Evolutionary conservation across 1,140 invertebrate species (phyloP).

Genomic region (Bombus sibiricus): DNA sequence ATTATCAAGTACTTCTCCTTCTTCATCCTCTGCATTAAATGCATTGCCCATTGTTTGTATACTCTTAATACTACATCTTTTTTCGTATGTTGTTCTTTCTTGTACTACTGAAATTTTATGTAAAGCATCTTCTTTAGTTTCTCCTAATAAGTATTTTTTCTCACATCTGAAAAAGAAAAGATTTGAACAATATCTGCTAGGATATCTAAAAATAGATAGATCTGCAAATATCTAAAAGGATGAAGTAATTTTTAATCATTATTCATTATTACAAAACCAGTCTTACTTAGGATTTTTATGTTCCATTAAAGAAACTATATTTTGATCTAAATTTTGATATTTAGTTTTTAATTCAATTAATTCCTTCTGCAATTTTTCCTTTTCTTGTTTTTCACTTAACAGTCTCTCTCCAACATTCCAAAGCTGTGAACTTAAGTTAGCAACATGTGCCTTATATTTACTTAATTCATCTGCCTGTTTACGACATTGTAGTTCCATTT

Average conservation of each 20-base stretch:
- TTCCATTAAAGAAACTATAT: slow-evolving; percentile 21
- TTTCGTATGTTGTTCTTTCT: slow-evolving; percentile 74
- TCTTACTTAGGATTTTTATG: slow-evolving; percentile 49
- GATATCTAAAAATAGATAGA: no score
- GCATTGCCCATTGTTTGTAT: slow-evolving; percentile 83
- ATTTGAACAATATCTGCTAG: slow-evolving; percentile 23
- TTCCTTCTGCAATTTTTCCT: slow-evolving; percentile 75
- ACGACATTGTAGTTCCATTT: slow-evolving; percentile 79
- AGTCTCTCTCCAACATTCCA: slow-evolving; percentile 85
- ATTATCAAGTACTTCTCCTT: slow-evolving; percentile 91
- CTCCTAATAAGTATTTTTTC: slow-evolving; percentile 32
- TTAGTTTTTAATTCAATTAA: slow-evolving; percentile 67
- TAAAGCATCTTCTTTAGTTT: slow-evolving; percentile 16
- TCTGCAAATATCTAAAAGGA: slow-evolving; percentile 6
- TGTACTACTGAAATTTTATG: slow-evolving; percentile 63
- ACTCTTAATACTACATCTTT: slow-evolving; percentile 75
- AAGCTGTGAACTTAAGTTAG: slow-evolving; percentile 82
- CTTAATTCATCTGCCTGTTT: slow-evolving; percentile 83
- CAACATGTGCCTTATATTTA: slow-evolving; percentile 84
- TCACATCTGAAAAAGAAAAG: slow-evolving; percentile 39
- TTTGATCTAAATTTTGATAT: slow-evolving; percentile 4
- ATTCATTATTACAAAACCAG: background rate
- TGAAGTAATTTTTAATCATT: background rate
- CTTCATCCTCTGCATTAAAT: slow-evolving; percentile 91
- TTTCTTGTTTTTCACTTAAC: slow-evolving; percentile 83